These are phyloP conservation scores for Cololabis saira DNA, from an alignment of 2,113 vertebrate genomes.

Conservation along the genomic window DNA sequence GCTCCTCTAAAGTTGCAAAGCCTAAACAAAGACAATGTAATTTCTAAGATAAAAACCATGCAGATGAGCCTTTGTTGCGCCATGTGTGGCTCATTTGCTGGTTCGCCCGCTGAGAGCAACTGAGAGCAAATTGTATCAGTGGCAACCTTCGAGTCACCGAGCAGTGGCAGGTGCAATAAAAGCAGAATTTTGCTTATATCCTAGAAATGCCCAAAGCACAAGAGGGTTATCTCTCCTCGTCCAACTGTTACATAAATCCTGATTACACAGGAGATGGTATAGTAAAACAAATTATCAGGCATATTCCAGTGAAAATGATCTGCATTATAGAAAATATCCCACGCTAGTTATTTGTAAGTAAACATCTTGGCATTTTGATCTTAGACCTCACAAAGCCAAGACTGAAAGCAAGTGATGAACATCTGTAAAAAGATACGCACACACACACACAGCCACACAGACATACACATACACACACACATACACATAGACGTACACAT, in stretches of 20 bases:
- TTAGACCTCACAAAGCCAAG: too few relatives aligned
- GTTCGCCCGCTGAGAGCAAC: constrained; percentile 38
- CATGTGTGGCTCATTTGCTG: constrained; percentile 45
- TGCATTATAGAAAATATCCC: too few relatives aligned
- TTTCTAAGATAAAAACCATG: constrained; percentile 30
- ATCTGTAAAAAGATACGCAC: too few relatives aligned
- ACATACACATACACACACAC: too few relatives aligned
- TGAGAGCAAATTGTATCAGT: constrained; percentile 34
- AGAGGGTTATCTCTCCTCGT: constrained; percentile 26
- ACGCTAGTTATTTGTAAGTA: too few relatives aligned
- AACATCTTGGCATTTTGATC: too few relatives aligned
- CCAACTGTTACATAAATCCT: constrained; percentile 36
- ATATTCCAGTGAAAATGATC: too few relatives aligned
- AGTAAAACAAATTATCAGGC: constrained; percentile 13
- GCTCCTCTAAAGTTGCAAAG: constrained; percentile 1
- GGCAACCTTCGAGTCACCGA: constrained; percentile 47
- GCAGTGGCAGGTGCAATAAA: constrained; percentile 41
- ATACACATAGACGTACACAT: too few relatives aligned
- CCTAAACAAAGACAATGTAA: constrained; percentile 21
- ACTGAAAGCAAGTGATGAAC: too few relatives aligned
- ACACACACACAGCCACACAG: too few relatives aligned
- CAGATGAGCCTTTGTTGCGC: constrained; percentile 32
- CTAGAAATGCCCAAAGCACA: constrained; percentile 31
- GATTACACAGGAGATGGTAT: constrained; percentile 12
- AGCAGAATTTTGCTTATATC: constrained; percentile 32